phyloP scores from a whole-genome alignment of 2,888 invertebrate genomes.

The Gonocerus acuteangulatus region DNA sequence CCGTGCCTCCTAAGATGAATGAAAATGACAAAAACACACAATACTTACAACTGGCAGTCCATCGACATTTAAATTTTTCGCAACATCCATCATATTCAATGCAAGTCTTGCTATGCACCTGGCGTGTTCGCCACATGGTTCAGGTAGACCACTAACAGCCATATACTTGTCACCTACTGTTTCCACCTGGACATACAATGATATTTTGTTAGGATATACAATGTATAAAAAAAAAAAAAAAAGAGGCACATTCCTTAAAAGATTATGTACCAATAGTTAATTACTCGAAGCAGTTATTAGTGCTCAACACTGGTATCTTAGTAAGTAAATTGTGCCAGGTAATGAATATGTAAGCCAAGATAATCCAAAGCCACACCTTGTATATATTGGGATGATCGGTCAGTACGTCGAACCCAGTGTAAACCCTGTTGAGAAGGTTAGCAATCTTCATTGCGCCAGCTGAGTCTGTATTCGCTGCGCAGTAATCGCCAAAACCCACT shows the following conservation, averaged over 20 bases:
- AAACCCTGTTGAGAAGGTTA: slow-evolving; percentile 83
- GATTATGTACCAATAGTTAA: too few relatives aligned
- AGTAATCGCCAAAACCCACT: slow-evolving; percentile 85
- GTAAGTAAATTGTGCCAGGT: too few relatives aligned
- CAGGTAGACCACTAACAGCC: slow-evolving; percentile 92
- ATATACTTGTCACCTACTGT: slow-evolving; percentile 97
- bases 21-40: neutral
- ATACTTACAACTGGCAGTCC: slow-evolving; percentile 43
- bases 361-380: too few relatives aligned
- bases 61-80: slow-evolving; percentile 78
- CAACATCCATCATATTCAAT: slow-evolving; percentile 91
- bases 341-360: too few relatives aligned
- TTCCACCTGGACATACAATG: slow-evolving; percentile 63
- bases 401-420: slow-evolving; percentile 87
- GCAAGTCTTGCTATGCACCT: slow-evolving; percentile 84
- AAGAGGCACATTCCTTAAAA: neutral
- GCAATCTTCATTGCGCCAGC: slow-evolving; percentile 94
- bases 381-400: slow-evolving; percentile 93
- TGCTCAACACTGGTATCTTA: too few relatives aligned
- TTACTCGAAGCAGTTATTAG: too few relatives aligned
- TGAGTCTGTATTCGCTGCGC: slow-evolving; percentile 82
- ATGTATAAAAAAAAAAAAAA: neutral
- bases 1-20: too few relatives aligned
- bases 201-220: too few relatives aligned
- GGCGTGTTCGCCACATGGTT: slow-evolving; percentile 82